Base-by-base conservation (phyloP, 2,888 invertebrate species). In the Villa cingulata region DNA sequence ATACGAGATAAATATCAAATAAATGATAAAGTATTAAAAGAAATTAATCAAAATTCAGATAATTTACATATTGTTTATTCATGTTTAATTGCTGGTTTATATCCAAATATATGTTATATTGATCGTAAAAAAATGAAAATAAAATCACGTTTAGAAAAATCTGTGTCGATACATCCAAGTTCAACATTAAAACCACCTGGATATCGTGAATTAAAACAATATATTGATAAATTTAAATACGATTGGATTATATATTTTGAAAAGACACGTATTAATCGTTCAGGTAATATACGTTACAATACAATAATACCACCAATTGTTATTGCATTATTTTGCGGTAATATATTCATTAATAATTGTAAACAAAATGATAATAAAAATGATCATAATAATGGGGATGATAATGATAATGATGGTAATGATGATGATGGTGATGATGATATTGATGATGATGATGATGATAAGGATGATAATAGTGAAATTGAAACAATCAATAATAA, bases 1-100 rank as follows among this genome's bases (percentile, higher is more conserved):
- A 70, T 95, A 5, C 70, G 85, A 43, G 81, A 85, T 4, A 16
- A 16, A 16, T 42, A 43, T 15, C 19, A 38, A n/a, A 4, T 39
- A 15, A 40, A 41, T 89, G 58, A 81, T 90, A 1, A 74, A 77
- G 47, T 66, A 52, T 12, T 41, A 4, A 82, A 82, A 52, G 84
- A 87, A 60, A 73, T 89, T 36, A 94, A 94, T 67, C 65, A 74
- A 2, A 83, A 91, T 70, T 83, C 87, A 0, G 81, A 86, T 57
- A 83, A 84, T 61, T 91, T 90, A 90, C 83, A 89, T 14, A 79
- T 95, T 46, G 83, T 97, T 0, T 95, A 95, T 62, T 86, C 88
- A 1, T 88, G 89, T 2, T 71, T 96, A 32, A 80, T 83, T 23
- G 86, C 87, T 4, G 95, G 96, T 0, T 74, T 88, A 50, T 96